phyloP scores from a whole-genome alignment of 2,797 vertebrate species.

The Danio tinwini region DNA sequence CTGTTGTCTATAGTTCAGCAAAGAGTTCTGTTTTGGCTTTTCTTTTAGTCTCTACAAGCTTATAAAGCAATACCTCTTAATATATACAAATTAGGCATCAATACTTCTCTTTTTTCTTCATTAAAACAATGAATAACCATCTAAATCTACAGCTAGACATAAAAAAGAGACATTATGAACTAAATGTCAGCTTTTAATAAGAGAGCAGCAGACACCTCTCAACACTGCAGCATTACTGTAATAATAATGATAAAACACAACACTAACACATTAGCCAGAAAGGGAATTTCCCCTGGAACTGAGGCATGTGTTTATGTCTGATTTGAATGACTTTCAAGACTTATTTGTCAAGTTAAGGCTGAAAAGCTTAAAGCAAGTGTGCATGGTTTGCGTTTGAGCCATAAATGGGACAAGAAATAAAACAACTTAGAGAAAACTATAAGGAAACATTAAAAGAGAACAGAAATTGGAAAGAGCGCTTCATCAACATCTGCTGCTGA shows the following conservation, averaged over 20 bases:
- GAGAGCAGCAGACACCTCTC: not conserved
- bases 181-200: slow-evolving; percentile 36
- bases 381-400: not conserved
- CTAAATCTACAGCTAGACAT: slow-evolving; percentile 29
- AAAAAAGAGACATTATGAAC: slow-evolving; percentile 12
- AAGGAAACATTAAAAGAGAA: not conserved
- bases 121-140: slow-evolving; percentile 6
- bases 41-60: not conserved
- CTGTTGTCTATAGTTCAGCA: too few relatives aligned
- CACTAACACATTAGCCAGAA: slow-evolving; percentile 22
- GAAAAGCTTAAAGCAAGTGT: not conserved
- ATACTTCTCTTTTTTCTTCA: not conserved
- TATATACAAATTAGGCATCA: not conserved
- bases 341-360: not conserved
- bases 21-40: not conserved
- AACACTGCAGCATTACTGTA: slow-evolving; percentile 15
- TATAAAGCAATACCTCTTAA: not conserved
- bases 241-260: slow-evolving; percentile 30
- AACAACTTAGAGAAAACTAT: not conserved
- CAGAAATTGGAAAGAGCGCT: not conserved
- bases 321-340: not conserved
- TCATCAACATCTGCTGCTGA: not conserved
- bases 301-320: not conserved
- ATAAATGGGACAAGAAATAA: slow-evolving; percentile 4
- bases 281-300: slow-evolving; percentile 20